Evolutionary conservation across 2,888 invertebrate genomes (phyloP).

Genomic region (Polymixis flavicincta): DNA sequence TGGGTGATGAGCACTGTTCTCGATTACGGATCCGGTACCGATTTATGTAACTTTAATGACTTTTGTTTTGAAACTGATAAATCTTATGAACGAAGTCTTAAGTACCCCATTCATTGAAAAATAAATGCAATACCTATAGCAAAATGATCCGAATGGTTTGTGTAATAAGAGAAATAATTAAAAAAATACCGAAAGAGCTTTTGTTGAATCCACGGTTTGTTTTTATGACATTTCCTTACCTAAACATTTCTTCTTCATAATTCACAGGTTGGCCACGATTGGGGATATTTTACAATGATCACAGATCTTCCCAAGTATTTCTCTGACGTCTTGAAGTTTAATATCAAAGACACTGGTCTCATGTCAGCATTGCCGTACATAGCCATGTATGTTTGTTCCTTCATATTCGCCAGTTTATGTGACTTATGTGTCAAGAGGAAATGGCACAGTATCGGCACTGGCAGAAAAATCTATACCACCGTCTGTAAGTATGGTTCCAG

Average conservation of each 20-base stretch:
- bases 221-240: not conserved
- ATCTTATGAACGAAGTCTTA: not conserved
- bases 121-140: not conserved
- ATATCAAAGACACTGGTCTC: constrained; percentile 91
- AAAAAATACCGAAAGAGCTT: not conserved
- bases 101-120: not conserved
- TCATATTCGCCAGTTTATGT: constrained; percentile 91
- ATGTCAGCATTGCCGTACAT: constrained; percentile 92
- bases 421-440: constrained; percentile 92
- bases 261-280: constrained; percentile 91
- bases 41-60: not conserved
- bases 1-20: no score
- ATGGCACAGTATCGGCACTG: constrained; percentile 90
- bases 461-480: constrained; percentile 92
- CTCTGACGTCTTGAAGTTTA: constrained; percentile 91
- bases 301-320: constrained; percentile 93
- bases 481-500: constrained; percentile 86
- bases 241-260: not conserved
- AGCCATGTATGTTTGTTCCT: constrained; percentile 91
- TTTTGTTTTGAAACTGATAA: not conserved
- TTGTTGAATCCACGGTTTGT: not conserved
- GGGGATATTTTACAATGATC: constrained; percentile 93
- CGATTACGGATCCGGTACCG: not conserved
- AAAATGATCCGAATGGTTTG: not conserved
- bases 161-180: not conserved